Evolutionary conservation across 2,113 vertebrate genomes (phyloP).

Genomic region (Eleginops maclovinus): DNA sequence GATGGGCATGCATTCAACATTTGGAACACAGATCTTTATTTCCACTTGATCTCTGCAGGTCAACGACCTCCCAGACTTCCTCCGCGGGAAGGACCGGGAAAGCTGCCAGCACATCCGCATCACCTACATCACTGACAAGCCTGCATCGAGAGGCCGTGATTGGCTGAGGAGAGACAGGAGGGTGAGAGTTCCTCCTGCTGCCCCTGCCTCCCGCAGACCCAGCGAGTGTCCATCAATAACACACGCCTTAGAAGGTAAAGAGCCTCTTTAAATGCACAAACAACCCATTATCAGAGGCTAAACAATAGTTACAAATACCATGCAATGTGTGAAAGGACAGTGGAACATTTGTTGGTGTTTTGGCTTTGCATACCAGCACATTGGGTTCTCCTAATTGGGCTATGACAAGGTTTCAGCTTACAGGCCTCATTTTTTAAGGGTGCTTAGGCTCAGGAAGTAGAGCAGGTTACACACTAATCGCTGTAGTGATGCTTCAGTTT

Average conservation of each 20-base stretch:
- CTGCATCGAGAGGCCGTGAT: constrained; percentile 37
- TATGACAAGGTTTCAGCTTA: neutral
- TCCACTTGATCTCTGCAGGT: constrained; percentile 58
- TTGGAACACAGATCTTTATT: neutral
- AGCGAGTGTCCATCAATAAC: constrained; percentile 26
- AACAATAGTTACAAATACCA: neutral
- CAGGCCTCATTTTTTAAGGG: neutral
- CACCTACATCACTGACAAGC: constrained; percentile 56
- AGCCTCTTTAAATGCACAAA: neutral
- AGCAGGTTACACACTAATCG: neutral
- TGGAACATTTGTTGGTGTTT: neutral
- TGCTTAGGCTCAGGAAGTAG: neutral
- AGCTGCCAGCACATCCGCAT: constrained; percentile 79
- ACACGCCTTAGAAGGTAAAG: constrained; percentile 33
- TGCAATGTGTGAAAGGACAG: neutral
- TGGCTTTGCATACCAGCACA: neutral
- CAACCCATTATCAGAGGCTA: neutral
- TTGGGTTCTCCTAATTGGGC: neutral
- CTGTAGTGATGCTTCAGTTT: too few relatives aligned
- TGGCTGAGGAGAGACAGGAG: constrained; percentile 39
- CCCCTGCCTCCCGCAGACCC: constrained; percentile 16
- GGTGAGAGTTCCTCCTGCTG: constrained; percentile 1
- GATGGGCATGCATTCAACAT: neutral
- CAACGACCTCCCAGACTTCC: constrained; percentile 82
- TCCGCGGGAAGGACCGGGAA: constrained; percentile 71